Conservation (phyloP, 2,888 invertebrate genomes). For the Dicycla oo region DNA sequence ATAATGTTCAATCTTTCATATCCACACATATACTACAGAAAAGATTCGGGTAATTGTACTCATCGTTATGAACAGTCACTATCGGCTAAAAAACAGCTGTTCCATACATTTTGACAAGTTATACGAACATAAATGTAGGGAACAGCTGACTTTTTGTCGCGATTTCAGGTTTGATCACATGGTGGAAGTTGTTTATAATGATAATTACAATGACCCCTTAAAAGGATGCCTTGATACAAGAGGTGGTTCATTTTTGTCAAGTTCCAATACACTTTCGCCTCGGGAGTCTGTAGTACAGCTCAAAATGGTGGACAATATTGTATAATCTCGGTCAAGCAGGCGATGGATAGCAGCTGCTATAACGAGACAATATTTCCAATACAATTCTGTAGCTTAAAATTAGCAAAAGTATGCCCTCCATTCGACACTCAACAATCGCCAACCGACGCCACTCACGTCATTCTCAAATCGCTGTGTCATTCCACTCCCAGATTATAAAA, state of each 20-base stretch:
- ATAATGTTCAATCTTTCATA: background rate
- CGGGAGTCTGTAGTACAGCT: too few species aligned
- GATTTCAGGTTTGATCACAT: too few species aligned
- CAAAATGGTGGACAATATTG: background rate
- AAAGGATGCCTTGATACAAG: too few species aligned
- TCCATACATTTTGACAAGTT: too few species aligned
- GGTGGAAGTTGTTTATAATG: too few species aligned
- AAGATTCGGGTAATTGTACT: too few species aligned
- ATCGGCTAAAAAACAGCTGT: too few species aligned
- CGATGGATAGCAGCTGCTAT: background rate
- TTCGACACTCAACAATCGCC: background rate
- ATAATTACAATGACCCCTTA: too few species aligned
- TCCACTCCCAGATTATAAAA: slow-evolving; percentile 29
- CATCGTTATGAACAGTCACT: too few species aligned
- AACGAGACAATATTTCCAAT: background rate
- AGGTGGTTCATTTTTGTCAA: background rate
- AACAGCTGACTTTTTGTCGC: too few species aligned
- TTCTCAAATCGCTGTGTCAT: slow-evolving; percentile 29
- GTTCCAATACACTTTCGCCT: background rate
- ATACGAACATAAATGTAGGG: too few species aligned
- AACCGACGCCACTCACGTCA: background rate
- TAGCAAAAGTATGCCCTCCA: slow-evolving; percentile 6
- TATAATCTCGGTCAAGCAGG: background rate
- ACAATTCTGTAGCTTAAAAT: background rate
- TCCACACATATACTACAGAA: too few species aligned